phyloP scores from a whole-genome alignment of 2,113 vertebrate species.

The Ophthalmotilapia sp. region DNA sequence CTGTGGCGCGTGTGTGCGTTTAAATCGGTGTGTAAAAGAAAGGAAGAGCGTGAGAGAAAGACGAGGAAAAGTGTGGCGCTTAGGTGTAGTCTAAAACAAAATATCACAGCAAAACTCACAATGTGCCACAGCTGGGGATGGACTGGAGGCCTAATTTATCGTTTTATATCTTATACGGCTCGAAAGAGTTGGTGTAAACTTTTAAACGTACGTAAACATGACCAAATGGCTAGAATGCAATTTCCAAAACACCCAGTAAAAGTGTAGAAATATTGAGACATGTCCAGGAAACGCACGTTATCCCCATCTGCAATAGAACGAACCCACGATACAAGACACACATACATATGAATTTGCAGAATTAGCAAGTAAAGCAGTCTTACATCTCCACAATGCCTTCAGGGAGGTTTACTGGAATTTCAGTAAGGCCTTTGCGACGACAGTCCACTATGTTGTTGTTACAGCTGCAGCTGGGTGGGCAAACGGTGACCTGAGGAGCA shows the following conservation, averaged over 20 bases:
- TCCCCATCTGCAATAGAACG: not conserved
- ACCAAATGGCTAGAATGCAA: not conserved
- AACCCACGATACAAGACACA: not conserved
- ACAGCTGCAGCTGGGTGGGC: constrained; percentile 89
- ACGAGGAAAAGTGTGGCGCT: not conserved
- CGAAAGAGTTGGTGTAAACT: not conserved
- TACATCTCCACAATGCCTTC: constrained; percentile 96
- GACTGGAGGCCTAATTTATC: not conserved
- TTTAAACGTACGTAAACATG: not conserved
- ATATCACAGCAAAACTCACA: not conserved
- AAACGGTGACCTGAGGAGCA: constrained; percentile 83
- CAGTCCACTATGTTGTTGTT: constrained; percentile 98
- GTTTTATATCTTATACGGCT: not conserved
- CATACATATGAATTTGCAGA: not conserved
- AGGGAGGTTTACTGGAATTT: constrained; percentile 92
- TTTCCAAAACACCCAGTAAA: not conserved
- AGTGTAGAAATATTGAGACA: not conserved
- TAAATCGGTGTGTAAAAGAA: not conserved
- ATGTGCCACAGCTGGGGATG: not conserved
- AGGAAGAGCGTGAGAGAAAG: not conserved
- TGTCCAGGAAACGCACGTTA: not conserved
- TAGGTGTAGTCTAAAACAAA: not conserved
- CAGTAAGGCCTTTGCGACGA: constrained; percentile 84
- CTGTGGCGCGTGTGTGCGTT: not conserved
- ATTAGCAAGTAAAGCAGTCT: constrained; percentile 30